These are phyloP conservation scores for Parauchenoglanis ngamensis DNA, from an alignment of 2,797 vertebrate genomes.

Conservation along the genomic window DNA sequence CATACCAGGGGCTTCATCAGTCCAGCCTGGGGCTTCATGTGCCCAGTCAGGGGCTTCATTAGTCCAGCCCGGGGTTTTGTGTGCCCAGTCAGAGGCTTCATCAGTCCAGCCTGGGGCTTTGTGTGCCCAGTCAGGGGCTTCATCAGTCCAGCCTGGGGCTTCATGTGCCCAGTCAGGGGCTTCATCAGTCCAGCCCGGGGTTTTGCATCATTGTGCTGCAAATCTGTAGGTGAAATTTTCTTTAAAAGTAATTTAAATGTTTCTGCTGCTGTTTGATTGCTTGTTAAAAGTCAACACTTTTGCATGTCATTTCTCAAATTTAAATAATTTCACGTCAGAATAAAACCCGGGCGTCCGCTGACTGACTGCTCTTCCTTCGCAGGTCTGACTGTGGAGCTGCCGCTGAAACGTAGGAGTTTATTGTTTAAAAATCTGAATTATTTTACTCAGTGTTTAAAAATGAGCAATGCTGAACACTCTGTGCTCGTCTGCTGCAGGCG, in stretches of 20 bases:
- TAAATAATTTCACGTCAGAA: not conserved
- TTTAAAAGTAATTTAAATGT: not conserved
- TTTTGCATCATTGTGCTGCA: not conserved
- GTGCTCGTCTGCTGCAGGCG: slow-evolving; percentile 55
- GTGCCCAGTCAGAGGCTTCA: not conserved
- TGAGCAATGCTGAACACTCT: not conserved
- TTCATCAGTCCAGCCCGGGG: not conserved
- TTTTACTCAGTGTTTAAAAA: not conserved
- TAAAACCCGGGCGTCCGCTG: too few relatives aligned
- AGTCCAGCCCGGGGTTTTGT: not conserved
- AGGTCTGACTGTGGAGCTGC: not conserved
- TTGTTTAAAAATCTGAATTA: not conserved
- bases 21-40: too few relatives aligned
- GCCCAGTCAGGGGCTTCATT: not conserved
- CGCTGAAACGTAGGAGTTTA: slow-evolving; percentile 49
- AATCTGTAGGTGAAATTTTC: not conserved
- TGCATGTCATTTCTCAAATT: not conserved
- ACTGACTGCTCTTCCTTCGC: not conserved
- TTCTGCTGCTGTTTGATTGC: not conserved
- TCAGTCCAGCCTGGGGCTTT: not conserved
- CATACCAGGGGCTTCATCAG: too few relatives aligned
- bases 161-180: not conserved
- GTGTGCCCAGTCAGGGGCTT: not conserved
- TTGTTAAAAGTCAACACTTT: not conserved
- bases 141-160: not conserved